These are phyloP conservation scores for Solenodon paradoxus DNA, from an alignment of 2,113 vertebrate genomes.

Conservation along the genomic window DNA sequence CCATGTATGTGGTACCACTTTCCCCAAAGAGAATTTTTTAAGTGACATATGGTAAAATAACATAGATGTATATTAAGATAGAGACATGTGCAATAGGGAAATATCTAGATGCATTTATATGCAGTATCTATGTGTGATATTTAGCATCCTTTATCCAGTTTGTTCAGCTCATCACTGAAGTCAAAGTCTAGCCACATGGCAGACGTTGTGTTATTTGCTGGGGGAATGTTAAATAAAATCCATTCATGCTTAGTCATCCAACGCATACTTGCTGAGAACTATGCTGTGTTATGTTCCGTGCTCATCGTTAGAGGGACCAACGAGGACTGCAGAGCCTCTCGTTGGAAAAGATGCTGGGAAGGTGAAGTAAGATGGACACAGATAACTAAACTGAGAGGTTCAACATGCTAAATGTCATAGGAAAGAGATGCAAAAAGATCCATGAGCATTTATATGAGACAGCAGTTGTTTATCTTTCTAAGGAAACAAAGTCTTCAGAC, in stretches of 20 bases:
- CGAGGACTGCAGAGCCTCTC: neutral
- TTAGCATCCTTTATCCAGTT: neutral
- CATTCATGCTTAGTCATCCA: neutral
- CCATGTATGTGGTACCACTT: neutral
- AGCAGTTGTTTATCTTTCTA: neutral
- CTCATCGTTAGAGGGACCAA: neutral
- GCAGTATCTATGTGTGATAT: neutral
- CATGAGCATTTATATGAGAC: neutral
- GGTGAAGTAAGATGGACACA: neutral
- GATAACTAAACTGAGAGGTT: neutral
- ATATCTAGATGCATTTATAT: neutral
- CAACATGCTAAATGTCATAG: neutral
- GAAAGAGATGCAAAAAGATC: neutral
- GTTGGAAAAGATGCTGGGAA: neutral
- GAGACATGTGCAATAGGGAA: neutral
- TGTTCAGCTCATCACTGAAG: neutral
- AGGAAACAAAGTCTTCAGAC: neutral
- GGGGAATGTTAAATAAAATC: neutral
- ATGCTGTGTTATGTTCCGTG: neutral
- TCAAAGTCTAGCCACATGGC: neutral
- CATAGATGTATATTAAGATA: neutral
- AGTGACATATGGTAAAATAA: slow-evolving; percentile 29
- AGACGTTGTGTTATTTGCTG: neutral
- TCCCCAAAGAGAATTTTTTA: neutral
- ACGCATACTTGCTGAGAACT: neutral